A percentile compares a stretch with the other conserved stretches of the same genome.
Conservation (phyloP, 1,140 invertebrate genomes). For the Drosophila tropicalis region DNA sequence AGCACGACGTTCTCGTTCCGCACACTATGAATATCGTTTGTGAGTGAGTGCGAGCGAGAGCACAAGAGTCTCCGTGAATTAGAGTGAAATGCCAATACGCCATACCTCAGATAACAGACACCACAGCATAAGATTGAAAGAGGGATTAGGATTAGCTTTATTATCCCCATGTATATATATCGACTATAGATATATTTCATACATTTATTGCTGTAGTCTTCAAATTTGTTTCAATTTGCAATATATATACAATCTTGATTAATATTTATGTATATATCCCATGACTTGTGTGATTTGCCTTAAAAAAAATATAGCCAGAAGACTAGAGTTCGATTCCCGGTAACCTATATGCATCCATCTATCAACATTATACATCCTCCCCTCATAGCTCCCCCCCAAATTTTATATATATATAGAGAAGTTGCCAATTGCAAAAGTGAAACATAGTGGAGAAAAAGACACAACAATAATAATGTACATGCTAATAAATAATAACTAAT, state of each 20-base stretch:
- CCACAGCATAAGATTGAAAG: no score
- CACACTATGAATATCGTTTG: conserved; percentile 75
- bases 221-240: conserved; percentile 35
- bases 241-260: conserved; percentile 20
- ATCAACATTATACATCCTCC: not conserved
- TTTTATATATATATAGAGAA: not conserved
- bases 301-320: conserved; percentile 67
- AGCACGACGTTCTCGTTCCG: conserved; percentile 76
- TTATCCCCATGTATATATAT: conserved; percentile 1
- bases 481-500: not conserved
- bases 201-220: conserved; percentile 16
- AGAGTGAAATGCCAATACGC: conserved; percentile 2
- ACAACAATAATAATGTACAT: conserved; percentile 12
- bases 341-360: not conserved
- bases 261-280: conserved; percentile 22
- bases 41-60: conserved; percentile 41
- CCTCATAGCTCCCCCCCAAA: not conserved
- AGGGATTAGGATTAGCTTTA: not conserved
- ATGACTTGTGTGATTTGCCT: conserved; percentile 72
- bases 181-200: not conserved
- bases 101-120: no score
- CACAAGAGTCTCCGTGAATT: not conserved
- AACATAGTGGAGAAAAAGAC: not conserved
- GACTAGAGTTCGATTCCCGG: conserved; percentile 27
- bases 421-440: not conserved